Base-by-base conservation (phyloP, 2,797 vertebrate genomes). In the Lutjanus argentimaculatus region DNA sequence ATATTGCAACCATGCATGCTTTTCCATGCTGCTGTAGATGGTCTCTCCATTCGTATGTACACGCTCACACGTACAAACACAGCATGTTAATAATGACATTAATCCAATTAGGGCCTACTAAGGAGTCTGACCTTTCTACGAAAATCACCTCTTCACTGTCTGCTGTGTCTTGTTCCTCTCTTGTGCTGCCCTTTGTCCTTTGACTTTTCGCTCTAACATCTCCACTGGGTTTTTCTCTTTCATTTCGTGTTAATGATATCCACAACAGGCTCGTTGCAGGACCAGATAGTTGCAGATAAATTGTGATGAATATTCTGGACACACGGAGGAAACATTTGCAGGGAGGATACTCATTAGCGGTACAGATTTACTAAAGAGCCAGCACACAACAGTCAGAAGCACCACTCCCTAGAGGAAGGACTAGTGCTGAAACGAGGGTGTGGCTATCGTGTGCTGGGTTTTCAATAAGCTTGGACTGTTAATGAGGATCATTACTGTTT, bases 31-130 rank as follows among this genome's bases (percentile, higher is more conserved):
- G 62, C 45, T 67, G 43, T 36, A 13, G 48, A 64, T 77, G 58
- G 67, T 30, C 25, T 71, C 25, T 56, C 30, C 19, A 62, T 21
- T 58, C 9, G 16, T 53, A 66, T 64, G 61, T n/a, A 67, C 46
- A 79, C 79, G 68, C n/a, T 49, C 68, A 74, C 49, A 68, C 46
- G 8, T 58, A 73, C 75, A 66, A 80, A 87, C 76, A 42, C 66
- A 46, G 67, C 74, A 77, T 79, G 80, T 87, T 89, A 64, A 85
- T 84, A 84, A 81, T 85, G 87, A 85, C 89, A 86, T 85, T 87
- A 90, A 91, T 92, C 91, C 91, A 93, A 89, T 91, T 91, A 92
- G 86, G 55, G 53, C 72, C 72, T 51, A 70, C 76, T 84, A 73
- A 89, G 84, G 77, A 73, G 77, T 78, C 72, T 88, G 92, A 93